phyloP scores from a whole-genome alignment of 2,888 invertebrate genomes.

The Ametastegia equiseti region DNA sequence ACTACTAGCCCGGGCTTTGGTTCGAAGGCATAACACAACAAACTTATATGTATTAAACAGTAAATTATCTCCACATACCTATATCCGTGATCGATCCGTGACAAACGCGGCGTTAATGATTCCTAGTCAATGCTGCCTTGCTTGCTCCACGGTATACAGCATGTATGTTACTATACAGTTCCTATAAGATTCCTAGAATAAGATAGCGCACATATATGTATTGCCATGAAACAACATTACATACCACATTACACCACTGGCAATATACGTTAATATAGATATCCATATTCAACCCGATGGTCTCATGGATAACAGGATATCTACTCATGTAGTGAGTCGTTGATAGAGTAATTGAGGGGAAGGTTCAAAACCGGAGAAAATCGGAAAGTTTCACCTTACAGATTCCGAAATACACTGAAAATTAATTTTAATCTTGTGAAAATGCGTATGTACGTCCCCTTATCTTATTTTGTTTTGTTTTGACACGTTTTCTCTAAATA shows the following conservation, averaged over 20 bases:
- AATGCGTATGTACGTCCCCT: neutral
- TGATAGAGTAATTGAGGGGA: neutral
- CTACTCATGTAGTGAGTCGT: neutral
- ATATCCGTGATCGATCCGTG: conserved; percentile 39
- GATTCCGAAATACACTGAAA: no score
- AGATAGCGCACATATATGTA: neutral
- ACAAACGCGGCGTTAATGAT: conserved; percentile 38
- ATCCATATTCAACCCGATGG: neutral
- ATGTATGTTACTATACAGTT: neutral
- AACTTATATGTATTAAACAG: conserved; percentile 32
- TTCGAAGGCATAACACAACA: conserved; percentile 26
- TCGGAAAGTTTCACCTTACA: no score
- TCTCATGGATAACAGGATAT: neutral
- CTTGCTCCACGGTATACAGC: neutral
- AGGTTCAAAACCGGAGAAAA: no score
- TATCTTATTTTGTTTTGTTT: no score
- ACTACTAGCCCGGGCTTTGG: conserved; percentile 13
- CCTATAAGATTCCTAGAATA: neutral
- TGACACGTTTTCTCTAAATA: neutral
- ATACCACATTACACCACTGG: neutral
- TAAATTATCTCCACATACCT: conserved; percentile 30
- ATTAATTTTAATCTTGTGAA: neutral
- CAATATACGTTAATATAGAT: neutral
- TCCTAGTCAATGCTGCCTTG: conserved; percentile 1
- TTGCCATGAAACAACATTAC: neutral